Conservation (phyloP, 2,888 invertebrate genomes). For the Drosophila testacea region DNA sequence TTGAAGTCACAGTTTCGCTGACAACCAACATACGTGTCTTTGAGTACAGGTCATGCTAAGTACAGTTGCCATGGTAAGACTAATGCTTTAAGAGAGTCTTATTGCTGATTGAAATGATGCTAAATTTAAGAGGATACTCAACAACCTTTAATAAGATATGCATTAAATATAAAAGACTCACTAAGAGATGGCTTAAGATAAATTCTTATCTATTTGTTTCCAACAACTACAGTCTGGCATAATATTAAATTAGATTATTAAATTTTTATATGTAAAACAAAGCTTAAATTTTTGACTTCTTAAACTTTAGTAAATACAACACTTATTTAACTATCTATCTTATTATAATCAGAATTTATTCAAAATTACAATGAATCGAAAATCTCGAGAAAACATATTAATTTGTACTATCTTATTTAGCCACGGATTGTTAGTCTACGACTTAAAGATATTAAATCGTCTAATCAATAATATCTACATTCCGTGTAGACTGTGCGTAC, state of each 20-base stretch:
- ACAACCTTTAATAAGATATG: background rate
- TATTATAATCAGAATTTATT: too few relatives aligned
- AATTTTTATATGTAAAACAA: too few relatives aligned
- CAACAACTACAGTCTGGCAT: background rate
- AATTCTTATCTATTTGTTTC: background rate
- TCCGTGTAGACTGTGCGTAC: background rate
- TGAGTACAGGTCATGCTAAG: too few relatives aligned
- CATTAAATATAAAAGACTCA: too few relatives aligned
- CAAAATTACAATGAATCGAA: too few relatives aligned
- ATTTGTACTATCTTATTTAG: background rate
- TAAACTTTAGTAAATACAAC: too few relatives aligned
- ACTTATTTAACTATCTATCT: too few relatives aligned
- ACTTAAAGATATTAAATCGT: background rate
- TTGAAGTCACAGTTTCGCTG: background rate
- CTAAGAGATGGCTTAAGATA: too few relatives aligned
- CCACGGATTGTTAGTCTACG: background rate
- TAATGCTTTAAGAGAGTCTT: background rate
- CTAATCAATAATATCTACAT: slow-evolving; percentile 4
- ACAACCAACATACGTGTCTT: background rate
- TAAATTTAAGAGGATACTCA: background rate
- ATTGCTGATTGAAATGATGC: background rate
- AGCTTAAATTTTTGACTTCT: too few relatives aligned
- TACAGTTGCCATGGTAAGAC: background rate
- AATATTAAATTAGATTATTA: too few relatives aligned
- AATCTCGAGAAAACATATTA: too few relatives aligned